phyloP scores from a whole-genome alignment of 2,797 vertebrate species.

The Fundulus diaphanus region DNA sequence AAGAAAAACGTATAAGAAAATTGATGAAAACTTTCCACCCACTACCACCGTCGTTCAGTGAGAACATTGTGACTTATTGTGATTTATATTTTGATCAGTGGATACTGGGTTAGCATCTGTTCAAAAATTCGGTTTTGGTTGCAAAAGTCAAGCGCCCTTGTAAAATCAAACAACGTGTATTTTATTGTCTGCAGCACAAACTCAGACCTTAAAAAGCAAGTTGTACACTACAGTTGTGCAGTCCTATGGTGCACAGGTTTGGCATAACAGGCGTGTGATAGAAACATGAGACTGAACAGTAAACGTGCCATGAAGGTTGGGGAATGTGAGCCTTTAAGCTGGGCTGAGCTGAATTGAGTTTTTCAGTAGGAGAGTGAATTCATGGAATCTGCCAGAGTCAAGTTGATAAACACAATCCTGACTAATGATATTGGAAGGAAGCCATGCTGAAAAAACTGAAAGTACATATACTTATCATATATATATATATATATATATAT shows the following conservation, averaged over 20 bases:
- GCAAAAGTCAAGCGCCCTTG: no score
- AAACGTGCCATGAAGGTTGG: constrained; percentile 67
- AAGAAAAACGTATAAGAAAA: no score
- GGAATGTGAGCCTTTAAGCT: constrained; percentile 58
- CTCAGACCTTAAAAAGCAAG: constrained; percentile 25
- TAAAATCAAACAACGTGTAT: constrained; percentile 6
- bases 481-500: no score
- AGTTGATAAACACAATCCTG: constrained; percentile 47
- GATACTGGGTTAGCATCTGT: no score
- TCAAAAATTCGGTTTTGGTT: no score
- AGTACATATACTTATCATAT: background rate
- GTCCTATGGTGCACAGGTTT: constrained; percentile 64
- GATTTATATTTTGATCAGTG: background rate
- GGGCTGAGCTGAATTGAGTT: constrained; percentile 52
- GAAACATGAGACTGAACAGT: constrained; percentile 68
- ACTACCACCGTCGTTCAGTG: no score
- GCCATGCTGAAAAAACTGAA: background rate
- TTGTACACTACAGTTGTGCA: constrained; percentile 42
- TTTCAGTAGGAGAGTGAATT: constrained; percentile 50
- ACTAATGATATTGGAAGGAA: constrained; percentile 14
- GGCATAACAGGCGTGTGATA: constrained; percentile 67
- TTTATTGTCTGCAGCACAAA: constrained; percentile 21
- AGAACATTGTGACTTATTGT: no score
- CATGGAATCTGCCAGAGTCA: constrained; percentile 40
- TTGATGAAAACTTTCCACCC: no score